Conservation (phyloP, 37 sponge, comb jelly and placozoan genomes). For the Ianthella basta region DNA sequence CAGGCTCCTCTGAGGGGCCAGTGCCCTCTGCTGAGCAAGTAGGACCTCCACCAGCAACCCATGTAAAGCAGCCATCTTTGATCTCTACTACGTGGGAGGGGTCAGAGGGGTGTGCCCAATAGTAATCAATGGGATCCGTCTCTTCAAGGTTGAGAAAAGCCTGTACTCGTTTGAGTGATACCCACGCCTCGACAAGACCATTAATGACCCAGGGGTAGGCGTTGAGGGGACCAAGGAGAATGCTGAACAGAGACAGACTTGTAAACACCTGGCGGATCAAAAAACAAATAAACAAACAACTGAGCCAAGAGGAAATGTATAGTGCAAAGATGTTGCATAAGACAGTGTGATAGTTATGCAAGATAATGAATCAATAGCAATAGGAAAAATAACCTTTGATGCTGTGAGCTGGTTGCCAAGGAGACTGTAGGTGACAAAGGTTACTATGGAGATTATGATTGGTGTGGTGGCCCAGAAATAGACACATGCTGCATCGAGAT, state of each 20-base stretch:
- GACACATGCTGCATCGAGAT: conserved; percentile 97
- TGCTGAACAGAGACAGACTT: conserved; percentile 91
- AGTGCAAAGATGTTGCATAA: background rate
- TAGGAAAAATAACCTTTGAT: conserved; percentile 72
- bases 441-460: conserved; percentile 90
- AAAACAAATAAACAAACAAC: background rate
- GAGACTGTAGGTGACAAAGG: conserved; percentile 85
- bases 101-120: background rate
- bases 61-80: conserved; percentile 59
- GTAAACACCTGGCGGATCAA: conserved; percentile 87
- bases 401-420: conserved; percentile 90
- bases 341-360: conserved; percentile 4
- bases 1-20: no score
- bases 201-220: conserved; percentile 99
- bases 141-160: conserved; percentile 75
- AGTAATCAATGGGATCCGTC: conserved; percentile 58
- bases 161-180: conserved; percentile 89
- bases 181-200: conserved; percentile 95
- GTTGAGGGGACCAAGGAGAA: conserved; percentile 94
- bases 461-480: conserved; percentile 99
- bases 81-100: conserved; percentile 34
- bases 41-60: conserved; percentile 13
- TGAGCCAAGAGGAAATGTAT: background rate
- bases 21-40: no score
- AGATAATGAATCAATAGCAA: background rate